Evolutionary conservation across 2,113 vertebrate species (phyloP).

Genomic region (Platichthys stellatus): DNA sequence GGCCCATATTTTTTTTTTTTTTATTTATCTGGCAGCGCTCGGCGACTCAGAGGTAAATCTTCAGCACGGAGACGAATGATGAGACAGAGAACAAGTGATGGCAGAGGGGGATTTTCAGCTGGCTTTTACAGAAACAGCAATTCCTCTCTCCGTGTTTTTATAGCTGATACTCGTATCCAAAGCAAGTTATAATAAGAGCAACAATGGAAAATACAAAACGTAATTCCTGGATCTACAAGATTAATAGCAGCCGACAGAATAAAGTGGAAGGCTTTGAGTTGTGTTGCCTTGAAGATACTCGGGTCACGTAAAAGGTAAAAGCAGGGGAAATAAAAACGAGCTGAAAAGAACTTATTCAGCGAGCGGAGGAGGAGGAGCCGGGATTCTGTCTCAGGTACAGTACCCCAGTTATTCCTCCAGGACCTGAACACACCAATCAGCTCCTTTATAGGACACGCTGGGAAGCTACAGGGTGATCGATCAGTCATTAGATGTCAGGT

Average conservation of each 20-base stretch:
- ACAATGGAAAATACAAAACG: constrained; percentile 50
- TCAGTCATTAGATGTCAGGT: constrained; percentile 19
- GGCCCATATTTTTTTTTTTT: no score
- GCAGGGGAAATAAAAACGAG: constrained; percentile 40
- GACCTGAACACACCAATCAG: constrained; percentile 19
- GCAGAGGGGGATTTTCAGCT: constrained; percentile 14
- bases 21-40: constrained; percentile 43
- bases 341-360: constrained; percentile 18
- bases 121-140: neutral
- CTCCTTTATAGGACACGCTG: constrained; percentile 3
- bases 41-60: constrained; percentile 40
- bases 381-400: neutral
- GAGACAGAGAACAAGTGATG: constrained; percentile 24
- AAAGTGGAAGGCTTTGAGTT: constrained; percentile 33
- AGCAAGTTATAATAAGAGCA: constrained; percentile 34
- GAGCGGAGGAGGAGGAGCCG: neutral
- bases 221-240: constrained; percentile 46
- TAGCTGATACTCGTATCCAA: constrained; percentile 36
- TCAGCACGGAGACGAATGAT: constrained; percentile 22
- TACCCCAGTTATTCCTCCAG: neutral
- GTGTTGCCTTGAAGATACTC: constrained; percentile 30
- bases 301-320: constrained; percentile 30
- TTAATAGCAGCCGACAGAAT: constrained; percentile 34
- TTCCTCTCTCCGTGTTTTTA: constrained; percentile 41
- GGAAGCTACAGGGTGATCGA: constrained; percentile 12